Percentiles rank a stretch among this genome's conserved stretches.
These are phyloP conservation scores for Microcebus jonahi DNA, from an alignment of 2,113 vertebrate species.

Conservation along the genomic window DNA sequence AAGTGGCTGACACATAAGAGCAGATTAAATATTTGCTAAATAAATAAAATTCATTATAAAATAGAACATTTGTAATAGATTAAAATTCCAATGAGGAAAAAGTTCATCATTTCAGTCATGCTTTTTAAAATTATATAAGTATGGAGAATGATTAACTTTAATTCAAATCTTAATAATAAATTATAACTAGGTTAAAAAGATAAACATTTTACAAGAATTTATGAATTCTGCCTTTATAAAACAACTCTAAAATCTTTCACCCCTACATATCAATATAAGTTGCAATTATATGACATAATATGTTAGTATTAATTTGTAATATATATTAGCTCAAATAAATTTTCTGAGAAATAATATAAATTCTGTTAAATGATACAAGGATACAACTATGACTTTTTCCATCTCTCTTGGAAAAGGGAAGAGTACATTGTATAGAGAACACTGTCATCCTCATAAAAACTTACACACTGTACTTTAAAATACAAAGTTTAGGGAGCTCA, in stretches of 20 bases:
- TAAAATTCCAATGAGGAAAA: constrained; percentile 35
- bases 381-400: background rate
- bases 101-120: background rate
- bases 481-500: background rate
- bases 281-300: background rate
- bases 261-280: background rate
- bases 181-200: background rate
- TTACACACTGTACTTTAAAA: background rate
- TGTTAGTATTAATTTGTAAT: background rate
- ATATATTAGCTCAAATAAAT: constrained; percentile 4
- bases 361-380: background rate
- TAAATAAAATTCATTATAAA: background rate
- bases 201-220: background rate
- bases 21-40: background rate
- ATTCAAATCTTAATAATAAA: constrained; percentile 22
- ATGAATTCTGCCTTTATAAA: background rate
- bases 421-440: background rate
- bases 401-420: background rate
- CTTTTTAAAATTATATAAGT: constrained; percentile 8
- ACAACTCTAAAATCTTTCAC: background rate
- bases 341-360: background rate
- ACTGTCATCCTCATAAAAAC: background rate
- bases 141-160: constrained; percentile 19
- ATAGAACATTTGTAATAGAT: background rate
- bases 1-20: background rate